phyloP scores from a whole-genome alignment of 2,797 vertebrate genomes.

The Muscicapa comitata region DNA sequence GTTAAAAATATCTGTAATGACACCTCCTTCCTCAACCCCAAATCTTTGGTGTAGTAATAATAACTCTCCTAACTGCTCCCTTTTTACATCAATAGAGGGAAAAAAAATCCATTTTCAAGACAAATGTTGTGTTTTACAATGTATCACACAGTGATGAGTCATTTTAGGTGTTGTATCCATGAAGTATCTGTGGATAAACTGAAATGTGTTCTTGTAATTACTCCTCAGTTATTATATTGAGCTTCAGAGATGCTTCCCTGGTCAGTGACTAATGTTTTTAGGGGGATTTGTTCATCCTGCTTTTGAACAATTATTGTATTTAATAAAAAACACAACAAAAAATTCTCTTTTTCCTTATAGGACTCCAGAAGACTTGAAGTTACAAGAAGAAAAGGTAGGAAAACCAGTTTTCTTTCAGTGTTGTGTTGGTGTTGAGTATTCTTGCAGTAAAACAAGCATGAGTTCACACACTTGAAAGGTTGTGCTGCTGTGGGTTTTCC shows the following conservation, averaged over 20 bases:
- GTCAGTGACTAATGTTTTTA: neutral
- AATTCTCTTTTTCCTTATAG: slow-evolving; percentile 73
- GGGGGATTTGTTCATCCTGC: neutral
- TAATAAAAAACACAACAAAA: slow-evolving; percentile 7
- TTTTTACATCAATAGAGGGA: neutral
- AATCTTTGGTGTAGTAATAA: neutral
- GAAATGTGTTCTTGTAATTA: neutral
- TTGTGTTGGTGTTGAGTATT: slow-evolving; percentile 13
- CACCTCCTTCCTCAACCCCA: neutral
- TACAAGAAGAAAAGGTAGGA: slow-evolving; percentile 78
- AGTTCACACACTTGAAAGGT: neutral
- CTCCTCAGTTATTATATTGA: neutral
- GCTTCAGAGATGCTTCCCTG: neutral
- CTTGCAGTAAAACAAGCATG: neutral
- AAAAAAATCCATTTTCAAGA: neutral
- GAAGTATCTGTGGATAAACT: neutral
- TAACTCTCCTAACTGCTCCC: neutral
- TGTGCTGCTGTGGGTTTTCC: neutral
- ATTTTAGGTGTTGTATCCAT: neutral
- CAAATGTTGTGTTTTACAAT: neutral
- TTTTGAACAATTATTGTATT: slow-evolving; percentile 31
- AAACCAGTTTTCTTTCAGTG: neutral
- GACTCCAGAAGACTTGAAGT: slow-evolving; percentile 68
- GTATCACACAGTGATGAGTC: neutral
- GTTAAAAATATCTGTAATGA: neutral